These are phyloP conservation scores for Brachionus rubens DNA, from an alignment of 1,140 invertebrate genomes.

Conservation along the genomic window DNA sequence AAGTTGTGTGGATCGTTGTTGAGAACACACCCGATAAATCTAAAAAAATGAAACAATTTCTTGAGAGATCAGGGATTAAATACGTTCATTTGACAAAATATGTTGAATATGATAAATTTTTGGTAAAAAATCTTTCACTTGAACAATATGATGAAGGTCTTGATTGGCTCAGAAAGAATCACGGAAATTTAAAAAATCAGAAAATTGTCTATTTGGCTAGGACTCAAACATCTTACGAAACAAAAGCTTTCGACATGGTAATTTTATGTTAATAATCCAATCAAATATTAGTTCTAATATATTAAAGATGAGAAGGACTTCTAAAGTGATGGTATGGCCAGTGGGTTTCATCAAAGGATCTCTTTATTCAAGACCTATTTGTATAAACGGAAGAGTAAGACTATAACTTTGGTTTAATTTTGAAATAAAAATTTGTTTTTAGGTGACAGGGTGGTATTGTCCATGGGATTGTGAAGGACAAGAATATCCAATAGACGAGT, in stretches of 20 bases:
- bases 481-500: too few relatives aligned
- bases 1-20: not conserved
- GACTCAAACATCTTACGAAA: not conserved
- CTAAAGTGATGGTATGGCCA: conserved; percentile 10
- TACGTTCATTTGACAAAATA: not conserved
- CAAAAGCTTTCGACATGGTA: not conserved
- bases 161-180: not conserved
- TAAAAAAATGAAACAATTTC: not conserved
- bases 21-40: not conserved
- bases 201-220: not conserved
- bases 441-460: too few relatives aligned
- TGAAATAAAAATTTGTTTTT: too few relatives aligned
- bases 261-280: too few relatives aligned
- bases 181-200: not conserved
- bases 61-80: not conserved
- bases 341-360: too few relatives aligned
- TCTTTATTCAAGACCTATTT: too few relatives aligned
- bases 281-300: too few relatives aligned
- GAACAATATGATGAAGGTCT: conserved; percentile 3
- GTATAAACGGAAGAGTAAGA: too few relatives aligned
- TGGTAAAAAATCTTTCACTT: not conserved
- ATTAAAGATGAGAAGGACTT: not conserved
- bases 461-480: too few relatives aligned
- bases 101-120: not conserved
- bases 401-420: too few relatives aligned